Base-by-base conservation (phyloP, 2,888 invertebrate species). In the Malacosoma neustria region DNA sequence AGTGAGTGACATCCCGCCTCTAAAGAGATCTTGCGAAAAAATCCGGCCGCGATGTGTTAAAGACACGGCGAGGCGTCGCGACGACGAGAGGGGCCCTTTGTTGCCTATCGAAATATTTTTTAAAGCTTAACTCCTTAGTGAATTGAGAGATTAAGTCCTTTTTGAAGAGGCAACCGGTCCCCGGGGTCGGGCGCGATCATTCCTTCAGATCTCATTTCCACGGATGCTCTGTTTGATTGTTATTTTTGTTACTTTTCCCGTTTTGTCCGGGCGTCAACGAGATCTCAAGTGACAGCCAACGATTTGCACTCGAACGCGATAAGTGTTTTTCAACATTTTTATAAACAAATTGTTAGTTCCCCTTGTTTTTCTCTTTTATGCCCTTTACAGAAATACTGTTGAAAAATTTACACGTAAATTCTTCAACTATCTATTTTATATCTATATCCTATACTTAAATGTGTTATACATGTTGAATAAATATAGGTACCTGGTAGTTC, bases 111-210 rank as follows among this genome's bases (percentile, higher is more conserved):
- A 79, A 82, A 80, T 82, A 84, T 85, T 85, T 85, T 81, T 85
- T 84, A 75, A 81, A 79, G 80, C 84, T 85, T 79, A 85, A 86
- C 86, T 86, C 86, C 86, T 87, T 87, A 79, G 84, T 80, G 85
- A 84, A 84, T 87, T 86, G 82, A 76, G 84, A 85, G 86, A 86
- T 87, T 85, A 86, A 82, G 85, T 85, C 75, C 65, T 80, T 74
- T 88, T 88, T 88, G 87, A 88, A 87, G 87, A 88, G 87, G 86
- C 87, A 86, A 87, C 85, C 75, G 85, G 79, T 87, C 87, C 85
- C 87, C 70, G 77, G 84, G 87, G 86, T 73, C 75, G 79, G 59
- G 69, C 68, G 77, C 70, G 81, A 86, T 84, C 80, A 77, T 79
- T 82, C 75, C 75, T 77, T 79, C 75, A 71, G 81, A 84, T 82